These are phyloP conservation scores for Haemorhous mexicanus DNA, from an alignment of 2,113 vertebrate species.

Conservation along the genomic window DNA sequence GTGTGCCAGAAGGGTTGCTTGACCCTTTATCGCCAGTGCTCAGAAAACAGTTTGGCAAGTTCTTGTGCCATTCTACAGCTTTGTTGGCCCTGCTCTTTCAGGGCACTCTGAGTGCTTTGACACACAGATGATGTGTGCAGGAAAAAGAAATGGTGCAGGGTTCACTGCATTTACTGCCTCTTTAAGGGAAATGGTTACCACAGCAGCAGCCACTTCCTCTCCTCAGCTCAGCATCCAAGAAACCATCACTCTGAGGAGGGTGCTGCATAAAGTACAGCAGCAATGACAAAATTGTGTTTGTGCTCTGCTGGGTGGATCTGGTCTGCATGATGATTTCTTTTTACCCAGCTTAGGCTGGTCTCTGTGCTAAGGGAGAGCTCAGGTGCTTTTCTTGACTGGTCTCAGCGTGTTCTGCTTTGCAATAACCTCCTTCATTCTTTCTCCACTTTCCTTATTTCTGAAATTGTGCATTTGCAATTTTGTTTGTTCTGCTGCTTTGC, in stretches of 20 bases:
- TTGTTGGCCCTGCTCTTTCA: not conserved
- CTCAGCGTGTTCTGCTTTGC: not conserved
- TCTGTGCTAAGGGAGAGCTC: not conserved
- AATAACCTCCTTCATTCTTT: not conserved
- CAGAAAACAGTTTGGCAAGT: not conserved
- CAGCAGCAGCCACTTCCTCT: not conserved
- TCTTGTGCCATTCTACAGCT: not conserved
- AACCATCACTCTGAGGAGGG: not conserved
- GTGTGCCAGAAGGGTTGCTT: not conserved
- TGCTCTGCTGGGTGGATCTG: not conserved
- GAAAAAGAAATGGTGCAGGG: not conserved
- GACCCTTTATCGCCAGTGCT: accelerated
- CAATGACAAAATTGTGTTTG: not conserved
- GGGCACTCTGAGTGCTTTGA: not conserved
- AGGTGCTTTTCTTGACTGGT: not conserved
- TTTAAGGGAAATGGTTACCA: not conserved
- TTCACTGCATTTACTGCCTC: not conserved
- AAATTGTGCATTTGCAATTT: not conserved
- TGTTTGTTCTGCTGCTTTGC: not conserved
- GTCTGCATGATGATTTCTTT: not conserved
- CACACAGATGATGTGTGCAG: not conserved
- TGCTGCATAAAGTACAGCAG: not conserved
- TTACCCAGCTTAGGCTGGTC: not conserved
- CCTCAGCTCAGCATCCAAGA: not conserved
- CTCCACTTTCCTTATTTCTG: not conserved